Base-by-base conservation (phyloP, 2,888 invertebrate genomes). In the Spodoptera littoralis region DNA sequence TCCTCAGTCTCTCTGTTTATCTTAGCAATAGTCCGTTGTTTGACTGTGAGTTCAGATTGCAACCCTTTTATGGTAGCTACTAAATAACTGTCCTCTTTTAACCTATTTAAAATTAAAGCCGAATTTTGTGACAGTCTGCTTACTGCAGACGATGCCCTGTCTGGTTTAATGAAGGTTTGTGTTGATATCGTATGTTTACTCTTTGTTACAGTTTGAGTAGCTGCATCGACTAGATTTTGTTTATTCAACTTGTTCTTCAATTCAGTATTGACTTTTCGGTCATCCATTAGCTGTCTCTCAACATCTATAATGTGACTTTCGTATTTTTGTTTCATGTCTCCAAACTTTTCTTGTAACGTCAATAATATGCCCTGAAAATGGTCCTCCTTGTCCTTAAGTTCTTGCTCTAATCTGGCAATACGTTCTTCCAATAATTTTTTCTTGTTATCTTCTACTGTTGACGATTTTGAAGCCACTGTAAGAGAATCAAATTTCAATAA, bases 41-140 rank as follows among this genome's bases (percentile, higher is more conserved):
- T 97, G 42, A 96, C 96, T 4, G 96, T 95, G 55, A 97, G 85
- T 83, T 98, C 98, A 0, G 96, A 89, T 84, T 97, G 97, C 83
- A 98, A 91, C 3, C 97, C 97, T 67, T 97, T 96, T 78, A 98
- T 97, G 0, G 97, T 97, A 0, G 97, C 97, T 27, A 97, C 88
- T 51, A 98, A 93, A 91, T 98, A 97, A 42, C 97, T 95, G 76
- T 97, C 97, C 80, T 97, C 97, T 86, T 96, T 97, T 6, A 95
- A 84, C 69, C 95, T 94, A 57, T 92, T 92, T 44, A 94, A 84
- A 65, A 94, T 68, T n/a, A 94, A 76, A 0, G 95, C 88, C 46
- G 96, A 95, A 46, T 95, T 95, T 77, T 95, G 95, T 1, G 95
- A 92, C 51, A 95, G 78, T 73, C 95, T 92, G 80, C 95, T 93